Base-by-base conservation (phyloP, 2,113 vertebrate genomes). In the Hiodon tergisus region DNA sequence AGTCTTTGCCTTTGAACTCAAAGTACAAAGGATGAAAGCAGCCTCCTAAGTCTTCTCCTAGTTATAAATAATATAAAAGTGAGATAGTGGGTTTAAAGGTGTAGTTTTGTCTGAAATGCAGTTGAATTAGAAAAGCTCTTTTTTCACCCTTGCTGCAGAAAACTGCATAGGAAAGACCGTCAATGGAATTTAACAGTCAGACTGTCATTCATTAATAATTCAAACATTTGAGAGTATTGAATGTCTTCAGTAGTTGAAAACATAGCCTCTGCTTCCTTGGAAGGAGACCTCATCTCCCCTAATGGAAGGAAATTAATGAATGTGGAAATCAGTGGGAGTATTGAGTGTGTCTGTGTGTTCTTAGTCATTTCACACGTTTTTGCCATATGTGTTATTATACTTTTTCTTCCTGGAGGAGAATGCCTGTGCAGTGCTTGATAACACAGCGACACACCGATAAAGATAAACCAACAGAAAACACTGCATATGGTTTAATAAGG, bases 121-220 rank as follows among this genome's bases (percentile, higher is more conserved):
- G 31, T 31, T 31, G 31, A 17, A 14, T 54, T 53, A 8, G 14
- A 4, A 54, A 7, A 13, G 13, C 6, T 17, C 13, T 9, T 47
- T 4, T 54, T 54, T 50, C n/a, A 7, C n/a, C 4, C 14, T 53
- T 53, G 10, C 14, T 3, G 14, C 51, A 67, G 72, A 69, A 58
- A 62, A 67, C 58, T 65, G 67, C 72, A 61, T 72, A 76, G 47
- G 55, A 77, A 67, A 59, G 67, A 67, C 78, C 58, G 65, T 74
- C 31, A 77, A 77, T 83, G 76, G 78, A 79, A 16, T 52, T 31
- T 82, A 78, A 86, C 67, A 80, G 70, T 79, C 81, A 82, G 74
- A 79, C 77, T 72, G 66, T 84, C 71, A 60, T 54, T 70, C 81
- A 88, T 91, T 77, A 83, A 91, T 89, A 81, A 89, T 91, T 90